phyloP scores from a whole-genome alignment of 2,797 vertebrate genomes.

The Meda fulgida region DNA sequence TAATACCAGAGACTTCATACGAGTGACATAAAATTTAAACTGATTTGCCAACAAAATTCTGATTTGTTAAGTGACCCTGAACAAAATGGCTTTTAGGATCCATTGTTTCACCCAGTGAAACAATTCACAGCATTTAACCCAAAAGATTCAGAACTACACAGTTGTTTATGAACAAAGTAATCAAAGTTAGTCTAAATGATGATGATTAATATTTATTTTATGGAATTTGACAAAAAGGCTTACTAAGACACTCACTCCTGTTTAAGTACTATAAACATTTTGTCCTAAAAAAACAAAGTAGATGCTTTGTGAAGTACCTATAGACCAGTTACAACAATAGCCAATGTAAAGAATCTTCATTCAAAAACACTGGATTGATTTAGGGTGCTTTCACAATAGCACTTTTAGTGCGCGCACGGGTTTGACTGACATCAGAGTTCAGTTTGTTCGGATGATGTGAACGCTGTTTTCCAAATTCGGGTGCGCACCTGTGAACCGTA shows the following conservation, averaged over 20 bases:
- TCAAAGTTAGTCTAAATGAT: not conserved
- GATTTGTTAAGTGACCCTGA: not conserved
- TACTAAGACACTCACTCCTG: not conserved
- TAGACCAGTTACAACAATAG: not conserved
- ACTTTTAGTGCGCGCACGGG: too few relatives aligned
- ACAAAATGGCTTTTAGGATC: not conserved
- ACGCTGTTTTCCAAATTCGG: too few relatives aligned
- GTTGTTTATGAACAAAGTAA: not conserved
- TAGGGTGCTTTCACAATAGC: too few relatives aligned
- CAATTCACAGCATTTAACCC: not conserved
- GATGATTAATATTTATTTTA: not conserved
- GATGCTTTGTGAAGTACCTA: not conserved
- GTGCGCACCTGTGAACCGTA: too few relatives aligned
- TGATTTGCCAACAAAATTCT: not conserved
- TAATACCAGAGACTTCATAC: too few relatives aligned
- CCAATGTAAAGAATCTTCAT: not conserved
- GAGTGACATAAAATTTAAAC: not conserved
- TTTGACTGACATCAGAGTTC: too few relatives aligned
- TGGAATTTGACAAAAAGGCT: too few relatives aligned
- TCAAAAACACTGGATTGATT: not conserved
- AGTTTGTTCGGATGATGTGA: too few relatives aligned
- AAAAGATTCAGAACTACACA: not conserved
- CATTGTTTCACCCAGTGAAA: not conserved
- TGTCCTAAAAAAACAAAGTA: not conserved
- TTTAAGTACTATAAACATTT: not conserved